A percentile compares a stretch with the other conserved stretches of the same genome.
These are phyloP conservation scores for Physella acuta DNA, from an alignment of 1,140 invertebrate genomes.

Conservation along the genomic window DNA sequence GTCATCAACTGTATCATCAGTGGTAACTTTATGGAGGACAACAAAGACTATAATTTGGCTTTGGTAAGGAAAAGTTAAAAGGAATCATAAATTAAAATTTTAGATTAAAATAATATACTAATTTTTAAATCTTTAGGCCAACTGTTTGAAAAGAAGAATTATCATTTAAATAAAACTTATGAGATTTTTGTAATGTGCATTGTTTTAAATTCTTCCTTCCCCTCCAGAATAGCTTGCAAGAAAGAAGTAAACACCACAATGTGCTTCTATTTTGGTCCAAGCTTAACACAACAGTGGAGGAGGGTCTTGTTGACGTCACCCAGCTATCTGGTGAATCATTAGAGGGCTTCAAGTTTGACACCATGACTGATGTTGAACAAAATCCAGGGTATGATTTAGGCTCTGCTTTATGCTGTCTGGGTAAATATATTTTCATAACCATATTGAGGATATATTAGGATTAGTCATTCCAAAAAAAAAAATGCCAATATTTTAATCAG, in stretches of 20 bases:
- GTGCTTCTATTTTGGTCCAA: constrained; percentile 19
- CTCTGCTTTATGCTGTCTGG: constrained; percentile 6
- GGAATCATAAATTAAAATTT: background rate
- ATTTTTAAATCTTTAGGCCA: background rate
- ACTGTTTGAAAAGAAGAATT: background rate
- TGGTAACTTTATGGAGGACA: background rate
- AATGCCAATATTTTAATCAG: too few species aligned
- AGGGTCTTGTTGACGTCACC: constrained; percentile 7
- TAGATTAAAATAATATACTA: background rate
- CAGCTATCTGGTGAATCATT: background rate
- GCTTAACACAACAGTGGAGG: background rate
- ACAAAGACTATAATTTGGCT: background rate
- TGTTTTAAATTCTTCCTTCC: background rate
- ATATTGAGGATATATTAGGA: too few species aligned
- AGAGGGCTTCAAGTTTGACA: constrained; percentile 4
- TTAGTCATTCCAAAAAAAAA: too few species aligned
- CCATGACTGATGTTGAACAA: constrained; percentile 7
- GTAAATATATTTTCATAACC: too few species aligned
- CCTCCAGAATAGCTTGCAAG: background rate
- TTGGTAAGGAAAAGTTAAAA: background rate
- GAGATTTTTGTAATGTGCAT: background rate
- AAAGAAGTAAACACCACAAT: constrained; percentile 1
- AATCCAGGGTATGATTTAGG: constrained; percentile 12
- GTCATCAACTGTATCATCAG: background rate
- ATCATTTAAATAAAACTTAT: background rate